A percentile compares a stretch with the other conserved stretches of the same genome.
Conservation (phyloP, 2,797 vertebrate genomes). For the Chanos chanos region DNA sequence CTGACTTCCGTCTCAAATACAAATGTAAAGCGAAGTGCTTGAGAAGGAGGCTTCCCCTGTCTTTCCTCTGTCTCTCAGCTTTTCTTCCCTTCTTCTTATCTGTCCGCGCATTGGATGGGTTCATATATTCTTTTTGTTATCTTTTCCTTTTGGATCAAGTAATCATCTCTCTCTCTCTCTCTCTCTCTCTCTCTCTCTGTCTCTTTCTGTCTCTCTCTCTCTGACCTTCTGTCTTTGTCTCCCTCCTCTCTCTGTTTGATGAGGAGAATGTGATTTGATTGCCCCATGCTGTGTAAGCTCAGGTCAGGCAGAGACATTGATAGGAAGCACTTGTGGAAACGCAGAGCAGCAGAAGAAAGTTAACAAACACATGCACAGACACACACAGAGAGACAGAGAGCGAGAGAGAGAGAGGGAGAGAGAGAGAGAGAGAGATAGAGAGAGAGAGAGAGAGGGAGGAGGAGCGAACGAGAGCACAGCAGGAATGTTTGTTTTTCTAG, state of each 20-base stretch:
- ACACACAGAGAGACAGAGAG: not conserved
- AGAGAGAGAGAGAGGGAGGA: not conserved
- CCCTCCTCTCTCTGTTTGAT: slow-evolving; percentile 34
- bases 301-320: slow-evolving; percentile 25
- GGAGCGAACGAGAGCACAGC: not conserved
- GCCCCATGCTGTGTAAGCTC: slow-evolving; percentile 40
- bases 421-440: not conserved
- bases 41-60: too few species aligned
- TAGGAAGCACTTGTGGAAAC: not conserved
- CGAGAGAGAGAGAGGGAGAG: not conserved
- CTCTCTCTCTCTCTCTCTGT: slow-evolving; percentile 21
- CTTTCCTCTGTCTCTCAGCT: slow-evolving; percentile 24
- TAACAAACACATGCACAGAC: not conserved
- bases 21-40: too few species aligned
- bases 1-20: slow-evolving; percentile 16
- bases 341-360: not conserved
- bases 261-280: slow-evolving; percentile 58
- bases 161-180: slow-evolving; percentile 27
- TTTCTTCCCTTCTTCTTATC: slow-evolving; percentile 32
- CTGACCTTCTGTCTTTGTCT: slow-evolving; percentile 33
- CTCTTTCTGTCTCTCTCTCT: slow-evolving; percentile 15
- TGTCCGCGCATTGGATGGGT: not conserved
- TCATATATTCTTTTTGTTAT: slow-evolving; percentile 13
- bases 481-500: too few species aligned
- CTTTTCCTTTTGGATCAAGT: slow-evolving; percentile 33